Base-by-base conservation (phyloP, 2,888 invertebrate species). In the Apodemia arnacis region DNA sequence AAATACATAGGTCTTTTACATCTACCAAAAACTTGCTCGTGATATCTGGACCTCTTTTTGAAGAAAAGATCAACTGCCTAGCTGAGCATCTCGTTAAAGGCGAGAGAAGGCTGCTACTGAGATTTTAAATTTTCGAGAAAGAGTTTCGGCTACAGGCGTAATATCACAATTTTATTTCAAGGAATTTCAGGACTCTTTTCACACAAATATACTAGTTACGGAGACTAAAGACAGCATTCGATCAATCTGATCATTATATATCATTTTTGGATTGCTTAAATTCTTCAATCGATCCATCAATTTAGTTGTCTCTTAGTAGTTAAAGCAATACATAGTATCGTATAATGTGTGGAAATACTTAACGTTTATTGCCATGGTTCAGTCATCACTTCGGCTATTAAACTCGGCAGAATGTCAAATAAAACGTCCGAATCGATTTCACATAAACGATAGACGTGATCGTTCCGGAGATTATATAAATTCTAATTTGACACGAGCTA, bases 371-470 rank as follows among this genome's bases (percentile, higher is more conserved):
- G 96, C 97, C 96, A 95, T 96, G 96, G 97, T 95, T 96, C 97
- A 97, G 97, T 97, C 97, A 97, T 97, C 97, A 97, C 95, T 95
- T 93, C 85, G 95, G 96, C 97, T 95, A 97, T 98, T 97, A 97
- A 97, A 97, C 96, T 97, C 96, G 96, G 95, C 96, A 97, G 97
- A 97, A 97, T 96, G 97, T 97, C 97, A 96, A 97, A 97, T 98
- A 97, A 97, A 98, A 97, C 96, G 97, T 92, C 94, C 93, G 95
- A 95, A 97, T 98, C 97, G 97, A 98, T 98, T 98, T 97, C 97
- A 95, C 97, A 97, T 97, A 97, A 98, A 97, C 96, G 97, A 95
- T 96, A 96, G 96, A 97, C 97, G 97, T 97, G 97, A 97, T 97
- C 96, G 95, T 95, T 94, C 95, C 94, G 94, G 95, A 95, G 87